Conservation (phyloP, 2,113 vertebrate species). For the Embiotoca jacksoni region DNA sequence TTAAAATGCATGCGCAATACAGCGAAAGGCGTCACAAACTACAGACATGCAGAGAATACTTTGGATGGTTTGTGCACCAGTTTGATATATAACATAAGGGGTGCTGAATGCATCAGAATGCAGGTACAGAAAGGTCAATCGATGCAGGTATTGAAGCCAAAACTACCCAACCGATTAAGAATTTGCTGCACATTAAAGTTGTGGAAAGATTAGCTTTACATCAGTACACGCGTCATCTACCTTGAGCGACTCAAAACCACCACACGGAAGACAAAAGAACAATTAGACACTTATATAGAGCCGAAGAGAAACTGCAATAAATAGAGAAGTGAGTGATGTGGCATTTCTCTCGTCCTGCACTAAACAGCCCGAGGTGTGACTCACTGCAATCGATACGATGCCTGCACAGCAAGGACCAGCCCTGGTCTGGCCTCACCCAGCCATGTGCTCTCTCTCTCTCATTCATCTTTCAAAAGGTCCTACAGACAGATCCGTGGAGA, state of each 20-base stretch:
- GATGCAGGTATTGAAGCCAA: neutral
- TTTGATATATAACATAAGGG: constrained; percentile 12
- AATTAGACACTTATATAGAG: constrained; percentile 57
- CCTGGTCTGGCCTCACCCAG: constrained; percentile 71
- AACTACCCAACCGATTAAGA: neutral
- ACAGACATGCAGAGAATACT: constrained; percentile 1
- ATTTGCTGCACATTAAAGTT: neutral
- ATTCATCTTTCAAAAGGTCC: constrained; percentile 80
- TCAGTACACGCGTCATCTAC: neutral
- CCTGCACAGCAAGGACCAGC: constrained; percentile 75
- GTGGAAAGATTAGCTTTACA: neutral
- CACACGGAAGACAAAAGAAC: constrained; percentile 40
- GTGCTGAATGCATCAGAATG: constrained; percentile 15
- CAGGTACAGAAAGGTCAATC: neutral
- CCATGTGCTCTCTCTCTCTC: constrained; percentile 67
- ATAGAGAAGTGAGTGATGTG: constrained; percentile 78
- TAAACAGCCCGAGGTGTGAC: constrained; percentile 81
- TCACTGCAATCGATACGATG: constrained; percentile 84
- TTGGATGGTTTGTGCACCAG: neutral
- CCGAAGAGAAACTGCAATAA: constrained; percentile 70
- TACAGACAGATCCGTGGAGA: constrained; percentile 58
- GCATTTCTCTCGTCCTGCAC: constrained; percentile 83
- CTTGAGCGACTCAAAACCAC: constrained; percentile 19
- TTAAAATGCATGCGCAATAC: neutral
- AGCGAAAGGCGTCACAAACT: neutral